Conservation (phyloP, 1,140 invertebrate species). For the Olivierus martensii region DNA sequence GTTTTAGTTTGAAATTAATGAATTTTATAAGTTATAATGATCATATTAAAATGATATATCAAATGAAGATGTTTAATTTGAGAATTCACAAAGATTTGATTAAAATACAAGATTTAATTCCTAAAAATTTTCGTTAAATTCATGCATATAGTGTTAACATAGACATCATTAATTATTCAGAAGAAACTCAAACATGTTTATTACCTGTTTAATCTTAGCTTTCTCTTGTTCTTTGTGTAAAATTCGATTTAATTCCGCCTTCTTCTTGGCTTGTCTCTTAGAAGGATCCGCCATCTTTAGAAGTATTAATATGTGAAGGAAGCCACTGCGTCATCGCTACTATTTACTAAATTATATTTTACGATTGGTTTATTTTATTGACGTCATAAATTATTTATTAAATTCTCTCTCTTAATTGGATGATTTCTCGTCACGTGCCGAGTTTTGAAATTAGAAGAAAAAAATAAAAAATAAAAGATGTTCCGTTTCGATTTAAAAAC, state of each 20-base stretch:
- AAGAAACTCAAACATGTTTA: neutral
- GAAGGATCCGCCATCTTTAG: slow-evolving; percentile 11
- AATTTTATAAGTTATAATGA: too few relatives aligned
- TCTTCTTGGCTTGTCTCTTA: slow-evolving; percentile 11
- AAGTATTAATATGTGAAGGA: neutral
- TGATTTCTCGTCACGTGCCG: too few relatives aligned
- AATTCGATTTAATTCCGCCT: slow-evolving; percentile 8
- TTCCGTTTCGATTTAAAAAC: too few relatives aligned
- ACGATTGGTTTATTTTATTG: too few relatives aligned
- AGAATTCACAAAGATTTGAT: neutral
- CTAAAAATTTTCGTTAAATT: neutral
- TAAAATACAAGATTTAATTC: neutral
- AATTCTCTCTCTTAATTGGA: too few relatives aligned
- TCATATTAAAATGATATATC: too few relatives aligned
- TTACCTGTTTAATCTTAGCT: slow-evolving; percentile 4
- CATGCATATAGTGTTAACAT: neutral
- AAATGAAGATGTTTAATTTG: neutral
- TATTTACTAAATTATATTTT: too few relatives aligned
- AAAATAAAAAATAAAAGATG: too few relatives aligned
- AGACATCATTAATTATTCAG: neutral
- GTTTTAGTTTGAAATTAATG: too few relatives aligned
- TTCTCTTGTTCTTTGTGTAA: slow-evolving; percentile 7
- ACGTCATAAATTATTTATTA: too few relatives aligned
- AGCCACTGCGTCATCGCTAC: too few relatives aligned
- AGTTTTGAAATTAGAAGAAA: too few relatives aligned